Percentiles rank a stretch among this genome's conserved stretches.
Conservation (phyloP, 2,797 vertebrate genomes). For the Rousettus madagascariensis region DNA sequence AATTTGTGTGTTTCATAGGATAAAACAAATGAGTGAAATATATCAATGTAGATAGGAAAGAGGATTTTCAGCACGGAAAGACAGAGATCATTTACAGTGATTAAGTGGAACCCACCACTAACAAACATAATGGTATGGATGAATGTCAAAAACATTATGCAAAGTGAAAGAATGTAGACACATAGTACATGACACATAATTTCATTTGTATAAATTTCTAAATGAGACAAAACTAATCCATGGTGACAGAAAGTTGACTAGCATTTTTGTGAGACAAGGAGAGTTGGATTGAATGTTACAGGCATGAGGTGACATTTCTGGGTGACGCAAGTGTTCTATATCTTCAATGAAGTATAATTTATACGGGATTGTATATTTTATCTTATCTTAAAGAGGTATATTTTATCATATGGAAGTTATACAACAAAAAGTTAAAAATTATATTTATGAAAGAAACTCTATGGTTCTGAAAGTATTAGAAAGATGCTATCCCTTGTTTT, state of each 20-base stretch:
- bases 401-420: background rate
- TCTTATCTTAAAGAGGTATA: background rate
- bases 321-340: background rate
- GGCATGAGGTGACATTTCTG: background rate
- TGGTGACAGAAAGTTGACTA: slow-evolving; percentile 2
- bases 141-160: background rate
- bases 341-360: background rate
- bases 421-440: background rate
- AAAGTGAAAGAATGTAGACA: background rate
- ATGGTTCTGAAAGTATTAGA: background rate
- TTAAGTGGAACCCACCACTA: background rate
- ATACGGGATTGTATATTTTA: background rate
- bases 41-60: background rate
- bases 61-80: background rate
- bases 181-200: background rate
- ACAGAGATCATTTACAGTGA: background rate
- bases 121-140: background rate
- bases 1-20: background rate
- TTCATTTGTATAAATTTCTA: background rate
- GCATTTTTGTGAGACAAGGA: background rate
- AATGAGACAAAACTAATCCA: background rate
- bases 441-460: background rate
- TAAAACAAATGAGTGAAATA: background rate
- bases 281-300: background rate
- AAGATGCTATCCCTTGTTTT: background rate